Evolutionary conservation across 2,113 vertebrate species (phyloP).

Genomic region (Microtus pennsylvanicus): DNA sequence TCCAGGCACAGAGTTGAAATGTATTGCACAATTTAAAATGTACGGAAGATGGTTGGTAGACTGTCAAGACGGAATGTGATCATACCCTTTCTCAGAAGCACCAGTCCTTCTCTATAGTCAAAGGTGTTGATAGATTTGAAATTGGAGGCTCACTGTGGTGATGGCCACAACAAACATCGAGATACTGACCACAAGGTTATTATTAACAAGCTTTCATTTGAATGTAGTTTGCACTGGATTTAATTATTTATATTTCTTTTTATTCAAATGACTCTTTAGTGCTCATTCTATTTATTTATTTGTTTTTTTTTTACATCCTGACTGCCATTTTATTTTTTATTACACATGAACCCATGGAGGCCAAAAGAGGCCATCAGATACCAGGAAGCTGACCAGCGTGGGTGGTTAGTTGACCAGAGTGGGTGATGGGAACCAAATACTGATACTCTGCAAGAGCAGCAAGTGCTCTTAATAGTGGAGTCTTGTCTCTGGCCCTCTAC

Average conservation of each 20-base stretch:
- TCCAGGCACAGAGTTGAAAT: constrained; percentile 53
- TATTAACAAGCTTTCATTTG: background rate
- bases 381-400: background rate
- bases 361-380: background rate
- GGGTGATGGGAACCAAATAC: background rate
- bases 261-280: background rate
- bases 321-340: background rate
- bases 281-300: background rate
- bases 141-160: constrained; percentile 35
- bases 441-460: background rate
- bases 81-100: constrained; percentile 49
- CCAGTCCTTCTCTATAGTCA: background rate
- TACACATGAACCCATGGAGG: no score
- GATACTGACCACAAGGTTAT: background rate
- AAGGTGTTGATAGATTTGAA: constrained; percentile 52
- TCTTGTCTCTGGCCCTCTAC: background rate
- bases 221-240: constrained; percentile 25
- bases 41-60: constrained; percentile 39
- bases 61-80: constrained; percentile 12
- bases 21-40: constrained; percentile 46
- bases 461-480: background rate
- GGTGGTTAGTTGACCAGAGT: background rate
- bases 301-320: background rate
- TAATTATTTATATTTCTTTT: constrained; percentile 47
- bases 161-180: constrained; percentile 27